Conservation (phyloP, 2,797 vertebrate species). For the Octomys mimax region DNA sequence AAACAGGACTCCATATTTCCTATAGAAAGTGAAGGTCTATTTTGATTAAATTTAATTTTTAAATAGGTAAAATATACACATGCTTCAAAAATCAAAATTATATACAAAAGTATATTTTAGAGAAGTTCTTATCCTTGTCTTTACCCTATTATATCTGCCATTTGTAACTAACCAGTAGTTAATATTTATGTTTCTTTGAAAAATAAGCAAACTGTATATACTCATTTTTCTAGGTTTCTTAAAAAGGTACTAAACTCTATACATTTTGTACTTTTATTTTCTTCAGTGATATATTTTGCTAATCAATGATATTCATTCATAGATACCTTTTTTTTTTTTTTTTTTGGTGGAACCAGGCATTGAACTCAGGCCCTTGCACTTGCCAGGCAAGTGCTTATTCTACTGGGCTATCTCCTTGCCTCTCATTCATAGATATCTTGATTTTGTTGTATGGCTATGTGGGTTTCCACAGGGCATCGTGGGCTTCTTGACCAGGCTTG, state of each 20-base stretch:
- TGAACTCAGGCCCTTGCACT: too few species aligned
- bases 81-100: constrained; percentile 49
- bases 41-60: constrained; percentile 31
- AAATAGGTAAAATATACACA: neutral
- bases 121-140: neutral
- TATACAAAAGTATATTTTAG: constrained; percentile 1
- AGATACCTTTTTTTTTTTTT: neutral
- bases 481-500: neutral
- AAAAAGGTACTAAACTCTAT: neutral
- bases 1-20: neutral
- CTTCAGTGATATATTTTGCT: neutral
- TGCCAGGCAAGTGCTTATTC: too few species aligned
- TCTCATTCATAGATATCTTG: neutral
- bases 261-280: constrained; percentile 36
- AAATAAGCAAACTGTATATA: constrained; percentile 7
- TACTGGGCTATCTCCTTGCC: too few species aligned
- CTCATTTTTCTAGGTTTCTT: constrained; percentile 17
- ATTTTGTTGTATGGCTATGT: neutral
- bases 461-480: neutral
- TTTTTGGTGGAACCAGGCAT: too few species aligned
- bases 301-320: neutral
- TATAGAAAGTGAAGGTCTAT: neutral
- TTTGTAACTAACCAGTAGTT: neutral
- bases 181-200: constrained; percentile 46
- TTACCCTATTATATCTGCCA: neutral